Conservation (phyloP, 92 coral and sea anemone species). For the Muricea muricata region DNA sequence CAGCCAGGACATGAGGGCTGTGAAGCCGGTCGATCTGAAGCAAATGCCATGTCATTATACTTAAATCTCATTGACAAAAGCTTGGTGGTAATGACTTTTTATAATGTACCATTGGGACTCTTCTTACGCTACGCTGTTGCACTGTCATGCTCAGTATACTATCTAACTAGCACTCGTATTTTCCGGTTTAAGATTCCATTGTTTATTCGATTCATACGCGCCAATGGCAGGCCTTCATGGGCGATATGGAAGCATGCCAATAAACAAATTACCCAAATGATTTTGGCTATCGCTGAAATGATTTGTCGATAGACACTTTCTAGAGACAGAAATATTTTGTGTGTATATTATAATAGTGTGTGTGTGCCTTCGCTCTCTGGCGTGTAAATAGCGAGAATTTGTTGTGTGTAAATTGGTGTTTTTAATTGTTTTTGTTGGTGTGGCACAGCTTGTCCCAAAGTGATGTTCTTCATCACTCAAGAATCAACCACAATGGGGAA, state of each 20-base stretch:
- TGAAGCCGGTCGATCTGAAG: constrained; percentile 76
- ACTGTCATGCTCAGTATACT: constrained; percentile 24
- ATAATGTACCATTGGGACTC: constrained; percentile 49
- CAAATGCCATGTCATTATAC: constrained; percentile 94
- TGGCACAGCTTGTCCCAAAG: background rate
- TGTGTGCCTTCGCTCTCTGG: background rate
- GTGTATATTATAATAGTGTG: background rate
- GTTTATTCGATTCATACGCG: constrained; percentile 41
- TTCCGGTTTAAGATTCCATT: constrained; percentile 55
- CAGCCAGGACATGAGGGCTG: constrained; percentile 85
- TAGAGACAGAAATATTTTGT: background rate
- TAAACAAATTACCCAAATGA: constrained; percentile 29
- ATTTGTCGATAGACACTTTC: background rate
- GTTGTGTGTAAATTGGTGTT: background rate
- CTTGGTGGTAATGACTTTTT: constrained; percentile 22
- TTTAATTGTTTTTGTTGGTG: constrained; percentile 1
- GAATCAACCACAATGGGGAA: background rate
- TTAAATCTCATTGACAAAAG: constrained; percentile 91
- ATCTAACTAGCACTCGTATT: constrained; percentile 7
- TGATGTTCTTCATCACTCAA: constrained; percentile 34
- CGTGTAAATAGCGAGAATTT: background rate
- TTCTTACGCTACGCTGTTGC: background rate
- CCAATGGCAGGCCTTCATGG: constrained; percentile 75
- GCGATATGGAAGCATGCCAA: constrained; percentile 72
- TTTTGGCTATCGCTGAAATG: background rate